phyloP scores from a whole-genome alignment of 2,113 vertebrate species.

The Rhinolophus ferrumequinum region DNA sequence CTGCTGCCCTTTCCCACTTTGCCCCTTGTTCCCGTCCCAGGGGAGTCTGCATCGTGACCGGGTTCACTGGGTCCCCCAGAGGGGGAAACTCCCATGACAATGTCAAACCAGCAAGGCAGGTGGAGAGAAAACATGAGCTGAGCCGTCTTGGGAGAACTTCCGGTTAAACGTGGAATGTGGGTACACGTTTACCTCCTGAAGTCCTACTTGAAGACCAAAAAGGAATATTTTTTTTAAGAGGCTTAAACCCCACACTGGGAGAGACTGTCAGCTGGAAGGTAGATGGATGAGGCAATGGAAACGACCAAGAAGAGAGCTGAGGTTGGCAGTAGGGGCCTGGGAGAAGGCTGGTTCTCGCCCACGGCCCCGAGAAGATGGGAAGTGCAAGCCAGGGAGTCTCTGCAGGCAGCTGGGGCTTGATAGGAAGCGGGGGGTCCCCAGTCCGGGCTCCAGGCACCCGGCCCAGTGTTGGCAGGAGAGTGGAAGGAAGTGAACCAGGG shows the following conservation, averaged over 20 bases:
- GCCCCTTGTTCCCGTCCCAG: background rate
- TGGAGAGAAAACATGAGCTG: fast-evolving
- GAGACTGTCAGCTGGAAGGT: too few relatives aligned
- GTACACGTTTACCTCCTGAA: fast-evolving
- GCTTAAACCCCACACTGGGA: background rate
- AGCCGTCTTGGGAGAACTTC: fast-evolving
- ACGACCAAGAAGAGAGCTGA: background rate
- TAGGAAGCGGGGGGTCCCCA: background rate
- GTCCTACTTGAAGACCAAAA: background rate
- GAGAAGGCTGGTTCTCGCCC: background rate
- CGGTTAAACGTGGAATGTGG: fast-evolving
- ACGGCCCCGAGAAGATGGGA: background rate
- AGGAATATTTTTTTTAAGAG: background rate
- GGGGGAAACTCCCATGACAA: background rate
- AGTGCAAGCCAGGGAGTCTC: background rate
- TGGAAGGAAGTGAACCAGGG: fast-evolving
- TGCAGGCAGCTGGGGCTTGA: background rate
- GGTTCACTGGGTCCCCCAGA: background rate
- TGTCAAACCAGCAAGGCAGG: background rate
- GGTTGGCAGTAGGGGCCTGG: fast-evolving
- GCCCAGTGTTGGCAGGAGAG: too few relatives aligned
- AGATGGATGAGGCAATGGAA: background rate
- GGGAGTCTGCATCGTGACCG: background rate
- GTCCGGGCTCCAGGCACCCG: fast-evolving
- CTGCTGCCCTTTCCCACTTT: fast-evolving